Base-by-base conservation (phyloP, 1,140 invertebrate species). In the Lordiphosa clarofinis region DNA sequence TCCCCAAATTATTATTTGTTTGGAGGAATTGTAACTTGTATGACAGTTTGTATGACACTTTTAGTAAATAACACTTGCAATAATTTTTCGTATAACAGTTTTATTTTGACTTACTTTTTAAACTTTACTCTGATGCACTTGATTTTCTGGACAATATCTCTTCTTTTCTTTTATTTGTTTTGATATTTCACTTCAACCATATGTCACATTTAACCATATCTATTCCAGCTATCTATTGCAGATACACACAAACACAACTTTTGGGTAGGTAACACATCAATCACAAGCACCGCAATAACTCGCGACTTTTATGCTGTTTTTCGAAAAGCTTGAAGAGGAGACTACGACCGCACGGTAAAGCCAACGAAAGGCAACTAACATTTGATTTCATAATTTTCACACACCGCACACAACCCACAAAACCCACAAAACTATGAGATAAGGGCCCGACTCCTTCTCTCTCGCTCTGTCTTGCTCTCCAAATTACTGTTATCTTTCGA, bases 331-430 rank as follows among this genome's bases (percentile, higher is more conserved):
- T 49, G 37, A 36, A 15, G 13, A 57, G 5, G 24, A 42, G 33
- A 40, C 50, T 12, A 71, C 72, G 54, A 84, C 76, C 76, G 76
- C 78, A 84, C 76, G 46, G 53, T 54, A 48, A 69, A 48, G 62
- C 63, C 49, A 62, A 55, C 50, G 68, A 57, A 65, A 55, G 58
- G 35, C 78, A 68, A 82, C 76, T 82, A 84, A 82, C 48, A 38
- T 58, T 56, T 65, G 44, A 82, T 82, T 84, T 82, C 76, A 82
- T 84, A 82, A 76, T 60, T 67, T 56, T 54, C 39, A 47, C 53
- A 40, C 39, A 50, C 42, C 8, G 12, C 52, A 38, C 36, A 33
- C 33, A 47, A 56, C 8, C 21, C 10, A 40, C 44, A 28, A 11
- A 47, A 56, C 8, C 21, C 10, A 40, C 44, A 28, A 11, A 31